Evolutionary conservation across 2,797 vertebrate species (phyloP).

Genomic region (Euthynnus affinis): DNA sequence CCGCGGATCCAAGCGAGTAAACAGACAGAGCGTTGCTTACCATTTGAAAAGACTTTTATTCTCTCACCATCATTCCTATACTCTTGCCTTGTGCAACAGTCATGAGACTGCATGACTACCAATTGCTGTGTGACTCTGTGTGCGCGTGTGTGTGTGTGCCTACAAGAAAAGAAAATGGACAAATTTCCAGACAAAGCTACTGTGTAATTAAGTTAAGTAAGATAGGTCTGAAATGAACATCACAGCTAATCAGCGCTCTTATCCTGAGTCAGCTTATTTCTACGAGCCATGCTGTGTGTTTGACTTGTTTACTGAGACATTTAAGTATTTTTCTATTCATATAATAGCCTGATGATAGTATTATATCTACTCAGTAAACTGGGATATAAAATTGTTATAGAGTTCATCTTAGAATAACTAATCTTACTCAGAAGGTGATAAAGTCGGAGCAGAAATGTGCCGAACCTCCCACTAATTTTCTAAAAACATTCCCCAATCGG

Average conservation of each 20-base stretch:
- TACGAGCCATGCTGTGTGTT: not conserved
- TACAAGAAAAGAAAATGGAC: not conserved
- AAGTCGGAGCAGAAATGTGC: constrained; percentile 14
- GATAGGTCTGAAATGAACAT: not conserved
- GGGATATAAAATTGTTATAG: not conserved
- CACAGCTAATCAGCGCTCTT: not conserved
- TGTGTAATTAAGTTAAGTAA: constrained; percentile 23
- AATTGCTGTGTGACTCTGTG: constrained; percentile 23
- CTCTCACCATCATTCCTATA: not conserved
- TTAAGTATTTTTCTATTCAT: not conserved
- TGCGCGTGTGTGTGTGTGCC: not conserved
- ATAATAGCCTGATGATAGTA: not conserved
- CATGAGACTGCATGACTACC: constrained; percentile 45
- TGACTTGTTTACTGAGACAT: not conserved
- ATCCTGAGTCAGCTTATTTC: too few species aligned
- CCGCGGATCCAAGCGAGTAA: too few species aligned
- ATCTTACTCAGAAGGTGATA: not conserved
- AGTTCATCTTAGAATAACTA: not conserved
- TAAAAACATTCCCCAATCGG: constrained; percentile 41
- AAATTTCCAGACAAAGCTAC: not conserved
- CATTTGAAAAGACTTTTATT: not conserved
- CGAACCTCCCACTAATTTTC: constrained; percentile 32
- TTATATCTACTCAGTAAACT: too few species aligned
- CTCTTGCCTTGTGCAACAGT: constrained; percentile 16
- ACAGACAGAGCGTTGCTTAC: too few species aligned